Percentiles rank a stretch among this genome's conserved stretches.
phyloP scores from a whole-genome alignment of 2,888 invertebrate species.

The Cephalotes varians region DNA sequence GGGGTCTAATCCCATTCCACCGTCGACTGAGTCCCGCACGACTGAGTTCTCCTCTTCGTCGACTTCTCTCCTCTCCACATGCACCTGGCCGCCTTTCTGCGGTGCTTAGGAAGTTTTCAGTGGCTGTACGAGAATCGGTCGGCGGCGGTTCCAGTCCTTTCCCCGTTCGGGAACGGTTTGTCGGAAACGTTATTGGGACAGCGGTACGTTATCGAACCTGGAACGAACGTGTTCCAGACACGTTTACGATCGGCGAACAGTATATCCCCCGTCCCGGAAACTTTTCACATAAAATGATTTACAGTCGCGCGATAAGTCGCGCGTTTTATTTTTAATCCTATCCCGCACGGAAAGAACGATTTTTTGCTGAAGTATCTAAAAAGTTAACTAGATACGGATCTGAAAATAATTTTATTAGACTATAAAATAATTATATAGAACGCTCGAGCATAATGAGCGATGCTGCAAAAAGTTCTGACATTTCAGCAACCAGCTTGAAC shows the following conservation, averaged over 20 bases:
- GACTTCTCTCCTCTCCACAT: slow-evolving; percentile 30
- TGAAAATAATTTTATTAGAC: no score
- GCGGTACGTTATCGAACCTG: slow-evolving; percentile 56
- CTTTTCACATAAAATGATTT: slow-evolving; percentile 53
- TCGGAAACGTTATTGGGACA: slow-evolving; percentile 61
- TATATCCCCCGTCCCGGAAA: slow-evolving; percentile 14
- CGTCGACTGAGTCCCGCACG: slow-evolving; percentile 40
- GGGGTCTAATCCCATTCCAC: slow-evolving; percentile 47
- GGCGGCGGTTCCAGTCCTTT: slow-evolving; percentile 21
- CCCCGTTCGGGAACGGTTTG: slow-evolving; percentile 50
- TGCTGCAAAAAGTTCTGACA: no score
- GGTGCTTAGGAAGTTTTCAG: slow-evolving; percentile 58
- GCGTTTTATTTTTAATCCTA: slow-evolving; percentile 46
- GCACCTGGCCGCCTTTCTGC: slow-evolving; percentile 45
- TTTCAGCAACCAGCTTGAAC: no score
- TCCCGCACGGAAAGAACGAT: no score
- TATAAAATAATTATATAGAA: no score
- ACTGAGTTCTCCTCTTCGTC: slow-evolving; percentile 13
- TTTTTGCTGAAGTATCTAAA: no score
- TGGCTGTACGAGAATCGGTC: slow-evolving; percentile 44
- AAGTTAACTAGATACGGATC: no score
- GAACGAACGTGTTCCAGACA: slow-evolving; percentile 55
- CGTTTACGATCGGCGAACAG: slow-evolving; percentile 59
- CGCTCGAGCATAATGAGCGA: no score
- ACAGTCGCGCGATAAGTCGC: slow-evolving; percentile 42